A percentile compares a stretch with the other conserved stretches of the same genome.
Evolutionary conservation across 2,113 vertebrate genomes (phyloP).

Genomic region (Psilopogon haemacephalus): DNA sequence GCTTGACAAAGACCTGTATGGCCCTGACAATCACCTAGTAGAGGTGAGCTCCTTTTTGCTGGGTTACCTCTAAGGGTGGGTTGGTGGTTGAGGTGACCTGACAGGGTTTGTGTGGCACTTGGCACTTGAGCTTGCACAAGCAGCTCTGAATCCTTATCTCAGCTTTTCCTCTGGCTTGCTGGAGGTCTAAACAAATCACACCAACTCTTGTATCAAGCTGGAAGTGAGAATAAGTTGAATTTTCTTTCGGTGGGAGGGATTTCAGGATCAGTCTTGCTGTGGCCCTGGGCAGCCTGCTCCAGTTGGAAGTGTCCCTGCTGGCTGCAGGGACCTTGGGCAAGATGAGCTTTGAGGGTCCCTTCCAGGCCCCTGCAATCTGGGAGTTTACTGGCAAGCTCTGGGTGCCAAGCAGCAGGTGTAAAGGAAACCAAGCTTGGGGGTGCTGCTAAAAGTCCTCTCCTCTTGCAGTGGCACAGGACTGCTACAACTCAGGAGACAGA

Average conservation of each 20-base stretch:
- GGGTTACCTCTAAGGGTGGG: background rate
- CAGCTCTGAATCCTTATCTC: background rate
- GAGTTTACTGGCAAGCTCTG: background rate
- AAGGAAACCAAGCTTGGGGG: rapidly evolving
- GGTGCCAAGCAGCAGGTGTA: background rate
- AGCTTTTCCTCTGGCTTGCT: background rate
- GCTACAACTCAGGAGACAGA: constrained; percentile 98
- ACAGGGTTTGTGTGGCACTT: background rate
- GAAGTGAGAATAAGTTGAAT: background rate
- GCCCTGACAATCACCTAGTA: constrained; percentile 98
- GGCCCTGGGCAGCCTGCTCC: too few relatives aligned
- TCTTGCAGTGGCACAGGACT: constrained; percentile 94
- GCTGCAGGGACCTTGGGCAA: too few relatives aligned
- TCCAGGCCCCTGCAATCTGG: too few relatives aligned
- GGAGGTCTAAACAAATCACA: background rate
- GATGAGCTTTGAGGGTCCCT: too few relatives aligned
- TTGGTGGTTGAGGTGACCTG: background rate
- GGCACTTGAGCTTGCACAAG: background rate
- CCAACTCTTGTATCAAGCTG: background rate
- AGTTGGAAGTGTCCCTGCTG: too few relatives aligned
- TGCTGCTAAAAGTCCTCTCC: background rate
- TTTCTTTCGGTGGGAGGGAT: background rate
- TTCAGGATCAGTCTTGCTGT: background rate
- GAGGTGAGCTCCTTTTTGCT: constrained; percentile 83
- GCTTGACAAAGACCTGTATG: constrained; percentile 97